Evolutionary conservation across 2,888 invertebrate species (phyloP).

Genomic region (Actias luna): DNA sequence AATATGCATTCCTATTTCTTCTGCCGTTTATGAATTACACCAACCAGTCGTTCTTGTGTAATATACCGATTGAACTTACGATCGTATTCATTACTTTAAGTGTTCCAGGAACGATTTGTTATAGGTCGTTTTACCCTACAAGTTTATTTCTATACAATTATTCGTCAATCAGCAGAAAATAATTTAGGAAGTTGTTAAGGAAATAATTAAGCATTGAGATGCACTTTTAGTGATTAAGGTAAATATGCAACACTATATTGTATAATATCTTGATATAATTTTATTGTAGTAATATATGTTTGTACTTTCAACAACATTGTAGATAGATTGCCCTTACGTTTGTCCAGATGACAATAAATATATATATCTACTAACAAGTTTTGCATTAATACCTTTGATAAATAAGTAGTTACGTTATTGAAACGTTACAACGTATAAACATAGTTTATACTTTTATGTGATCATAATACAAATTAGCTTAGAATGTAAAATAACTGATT

Average conservation of each 20-base stretch:
- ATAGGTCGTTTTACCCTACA: conserved; percentile 50
- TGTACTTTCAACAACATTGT: neutral
- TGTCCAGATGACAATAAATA: too few relatives aligned
- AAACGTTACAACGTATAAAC: too few relatives aligned
- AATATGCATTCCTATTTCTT: neutral
- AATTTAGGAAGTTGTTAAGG: neutral
- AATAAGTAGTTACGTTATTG: too few relatives aligned
- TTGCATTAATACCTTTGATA: too few relatives aligned
- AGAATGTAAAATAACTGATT: neutral
- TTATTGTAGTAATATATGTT: neutral
- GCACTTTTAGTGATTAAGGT: too few relatives aligned
- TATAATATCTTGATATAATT: neutral
- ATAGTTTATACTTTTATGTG: too few relatives aligned
- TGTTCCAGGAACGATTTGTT: conserved; percentile 64
- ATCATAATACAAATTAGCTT: neutral
- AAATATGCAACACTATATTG: too few relatives aligned
- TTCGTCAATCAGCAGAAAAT: conserved; percentile 24
- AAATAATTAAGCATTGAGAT: neutral
- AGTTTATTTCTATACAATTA: conserved; percentile 33
- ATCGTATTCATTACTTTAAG: conserved; percentile 67
- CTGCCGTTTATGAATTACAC: conserved; percentile 21
- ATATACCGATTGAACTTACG: conserved; percentile 65
- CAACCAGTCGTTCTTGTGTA: conserved; percentile 50
- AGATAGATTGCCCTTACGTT: too few relatives aligned
- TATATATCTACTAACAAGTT: too few relatives aligned